Percentiles rank a stretch among this genome's conserved stretches.
phyloP scores from a whole-genome alignment of 1,140 invertebrate genomes.

The Ptiloglossa arizonensis region DNA sequence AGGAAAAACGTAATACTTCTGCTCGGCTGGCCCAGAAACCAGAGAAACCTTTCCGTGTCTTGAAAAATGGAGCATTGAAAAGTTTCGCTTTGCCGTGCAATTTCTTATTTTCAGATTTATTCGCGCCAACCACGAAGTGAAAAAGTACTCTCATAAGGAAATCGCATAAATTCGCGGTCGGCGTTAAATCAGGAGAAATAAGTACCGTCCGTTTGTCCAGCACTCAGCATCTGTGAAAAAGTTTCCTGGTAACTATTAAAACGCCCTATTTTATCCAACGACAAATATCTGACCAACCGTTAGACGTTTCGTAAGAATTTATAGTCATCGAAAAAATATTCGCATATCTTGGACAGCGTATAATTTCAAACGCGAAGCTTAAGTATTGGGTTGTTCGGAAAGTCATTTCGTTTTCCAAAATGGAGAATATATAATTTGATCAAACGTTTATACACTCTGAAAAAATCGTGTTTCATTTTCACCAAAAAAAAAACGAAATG shows the following conservation, averaged over 20 bases:
- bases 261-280: conserved; percentile 8
- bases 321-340: neutral
- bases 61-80: conserved; percentile 36
- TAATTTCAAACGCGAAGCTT: too few relatives aligned
- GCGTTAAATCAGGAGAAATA: conserved; percentile 49
- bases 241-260: conserved; percentile 11
- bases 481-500: too few relatives aligned
- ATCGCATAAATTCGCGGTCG: conserved; percentile 46
- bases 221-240: conserved; percentile 34
- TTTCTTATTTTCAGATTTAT: conserved; percentile 44
- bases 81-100: conserved; percentile 39
- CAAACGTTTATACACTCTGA: too few relatives aligned
- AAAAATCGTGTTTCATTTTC: too few relatives aligned
- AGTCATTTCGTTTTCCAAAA: too few relatives aligned
- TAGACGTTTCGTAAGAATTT: neutral
- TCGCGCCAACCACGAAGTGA: neutral
- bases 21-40: conserved; percentile 1
- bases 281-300: neutral
- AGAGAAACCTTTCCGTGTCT: conserved; percentile 2
- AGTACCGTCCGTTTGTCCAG: conserved; percentile 51
- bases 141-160: conserved; percentile 56
- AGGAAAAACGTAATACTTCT: conserved; percentile 25
- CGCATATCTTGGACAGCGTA: too few relatives aligned
- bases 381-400: too few relatives aligned
- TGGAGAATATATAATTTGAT: too few relatives aligned